phyloP scores from a whole-genome alignment of 23 tunicate genomes.

The Diplosoma virens region DNA sequence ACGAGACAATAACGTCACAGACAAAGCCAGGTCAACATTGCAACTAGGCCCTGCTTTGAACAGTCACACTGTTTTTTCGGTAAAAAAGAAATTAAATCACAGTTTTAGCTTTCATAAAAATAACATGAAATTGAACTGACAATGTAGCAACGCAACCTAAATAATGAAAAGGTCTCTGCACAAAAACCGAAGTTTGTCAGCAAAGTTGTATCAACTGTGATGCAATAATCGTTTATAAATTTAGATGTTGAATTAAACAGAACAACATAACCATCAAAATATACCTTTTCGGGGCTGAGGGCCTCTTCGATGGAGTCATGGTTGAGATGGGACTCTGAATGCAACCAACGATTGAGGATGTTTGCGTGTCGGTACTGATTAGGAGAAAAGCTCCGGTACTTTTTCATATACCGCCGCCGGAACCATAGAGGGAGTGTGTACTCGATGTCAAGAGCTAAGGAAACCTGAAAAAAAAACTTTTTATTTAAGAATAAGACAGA shows the following conservation, averaged over 20 bases:
- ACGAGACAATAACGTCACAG: neutral
- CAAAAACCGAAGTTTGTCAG: too few relatives aligned
- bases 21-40: neutral
- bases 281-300: slow-evolving; percentile 52
- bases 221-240: too few relatives aligned
- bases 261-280: too few relatives aligned
- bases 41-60: too few relatives aligned
- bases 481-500: neutral
- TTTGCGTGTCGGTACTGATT: slow-evolving; percentile 39
- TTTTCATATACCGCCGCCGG: slow-evolving; percentile 46
- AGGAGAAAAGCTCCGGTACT: slow-evolving; percentile 41
- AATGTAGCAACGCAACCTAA: too few relatives aligned
- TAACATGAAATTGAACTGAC: too few relatives aligned
- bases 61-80: too few relatives aligned
- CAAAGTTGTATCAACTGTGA: too few relatives aligned
- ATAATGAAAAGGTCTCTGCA: too few relatives aligned
- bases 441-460: slow-evolving; percentile 84
- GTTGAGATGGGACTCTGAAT: slow-evolving; percentile 48
- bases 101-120: too few relatives aligned
- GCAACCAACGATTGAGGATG: slow-evolving; percentile 35
- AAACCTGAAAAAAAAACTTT: slow-evolving; percentile 46
- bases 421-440: slow-evolving; percentile 69
- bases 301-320: slow-evolving; percentile 49
- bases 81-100: too few relatives aligned
- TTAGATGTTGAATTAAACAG: too few relatives aligned